Evolutionary conservation across 2,797 vertebrate genomes (phyloP).

Genomic region (Lepilemur septentrionalis): DNA sequence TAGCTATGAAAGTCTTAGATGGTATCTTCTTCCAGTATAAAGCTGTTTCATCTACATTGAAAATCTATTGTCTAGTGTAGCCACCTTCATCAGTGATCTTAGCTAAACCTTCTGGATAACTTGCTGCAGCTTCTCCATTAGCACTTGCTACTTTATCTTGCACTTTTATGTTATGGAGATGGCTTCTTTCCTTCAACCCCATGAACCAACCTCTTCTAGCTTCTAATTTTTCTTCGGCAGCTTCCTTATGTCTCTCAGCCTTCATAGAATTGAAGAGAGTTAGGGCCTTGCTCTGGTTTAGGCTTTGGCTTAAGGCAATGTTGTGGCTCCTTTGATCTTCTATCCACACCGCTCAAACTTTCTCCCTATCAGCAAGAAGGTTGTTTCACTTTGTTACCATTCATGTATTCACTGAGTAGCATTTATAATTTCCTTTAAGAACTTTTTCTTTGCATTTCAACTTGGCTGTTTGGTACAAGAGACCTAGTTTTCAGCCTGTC

Average conservation of each 20-base stretch:
- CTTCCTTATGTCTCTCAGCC: background rate
- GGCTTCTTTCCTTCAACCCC: background rate
- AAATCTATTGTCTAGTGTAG: background rate
- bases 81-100: background rate
- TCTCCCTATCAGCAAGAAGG: background rate
- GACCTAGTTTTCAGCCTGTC: background rate
- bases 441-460: background rate
- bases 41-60: background rate
- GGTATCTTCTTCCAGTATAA: background rate
- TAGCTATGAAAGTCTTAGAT: background rate
- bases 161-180: background rate
- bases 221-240: background rate
- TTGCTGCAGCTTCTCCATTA: background rate
- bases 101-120: background rate
- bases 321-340: background rate
- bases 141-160: background rate
- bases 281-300: background rate
- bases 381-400: background rate
- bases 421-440: background rate
- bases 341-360: background rate
- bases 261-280: background rate
- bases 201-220: background rate
- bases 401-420: background rate
- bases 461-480: background rate
- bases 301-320: background rate